Percentiles rank a stretch among this genome's conserved stretches.
phyloP scores from a whole-genome alignment of 2,113 vertebrate species.

The Cariama cristata region DNA sequence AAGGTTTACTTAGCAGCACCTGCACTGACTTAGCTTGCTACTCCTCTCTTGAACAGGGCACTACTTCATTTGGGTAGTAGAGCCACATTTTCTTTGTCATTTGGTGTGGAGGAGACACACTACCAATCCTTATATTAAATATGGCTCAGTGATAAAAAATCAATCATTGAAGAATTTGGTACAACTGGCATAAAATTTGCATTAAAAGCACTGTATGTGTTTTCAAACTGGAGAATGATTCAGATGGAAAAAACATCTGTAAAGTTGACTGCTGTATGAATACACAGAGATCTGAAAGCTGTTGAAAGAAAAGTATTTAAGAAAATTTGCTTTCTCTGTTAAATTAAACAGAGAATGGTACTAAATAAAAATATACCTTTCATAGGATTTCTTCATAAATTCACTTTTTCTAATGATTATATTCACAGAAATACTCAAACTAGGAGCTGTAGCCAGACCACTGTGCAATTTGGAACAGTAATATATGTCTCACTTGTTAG shows the following conservation, averaged over 20 bases:
- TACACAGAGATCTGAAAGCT: neutral
- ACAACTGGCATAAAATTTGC: neutral
- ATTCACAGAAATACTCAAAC: neutral
- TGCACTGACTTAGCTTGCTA: neutral
- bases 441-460: neutral
- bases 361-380: neutral
- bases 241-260: neutral
- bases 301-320: neutral
- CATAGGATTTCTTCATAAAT: neutral
- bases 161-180: neutral
- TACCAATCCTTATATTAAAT: neutral
- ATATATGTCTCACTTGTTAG: neutral
- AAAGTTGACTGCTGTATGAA: neutral
- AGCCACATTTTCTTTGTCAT: neutral
- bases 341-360: neutral
- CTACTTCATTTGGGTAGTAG: neutral
- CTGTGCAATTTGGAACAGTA: neutral
- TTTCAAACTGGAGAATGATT: neutral
- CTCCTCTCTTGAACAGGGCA: neutral
- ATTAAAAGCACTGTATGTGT: neutral
- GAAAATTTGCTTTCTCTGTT: neutral
- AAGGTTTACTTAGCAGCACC: neutral
- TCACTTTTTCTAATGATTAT: neutral
- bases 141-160: neutral
- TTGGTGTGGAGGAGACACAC: accelerated